Evolutionary conservation across 2,113 vertebrate genomes (phyloP).

Genomic region (Hyperopisus bebe): DNA sequence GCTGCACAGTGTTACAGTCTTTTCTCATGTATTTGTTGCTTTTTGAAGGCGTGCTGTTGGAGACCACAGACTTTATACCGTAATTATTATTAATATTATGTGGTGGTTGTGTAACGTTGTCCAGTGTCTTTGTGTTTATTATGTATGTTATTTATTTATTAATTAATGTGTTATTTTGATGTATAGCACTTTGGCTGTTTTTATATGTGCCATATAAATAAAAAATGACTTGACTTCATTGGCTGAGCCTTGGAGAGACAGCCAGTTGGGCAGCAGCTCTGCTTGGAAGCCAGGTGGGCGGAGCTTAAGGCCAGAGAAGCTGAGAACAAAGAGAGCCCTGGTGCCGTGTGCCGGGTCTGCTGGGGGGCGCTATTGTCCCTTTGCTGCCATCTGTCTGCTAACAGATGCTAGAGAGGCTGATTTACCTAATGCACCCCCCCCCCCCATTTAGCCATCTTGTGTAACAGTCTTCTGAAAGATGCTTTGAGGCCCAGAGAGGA

Average conservation of each 20-base stretch:
- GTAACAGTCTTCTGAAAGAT: neutral
- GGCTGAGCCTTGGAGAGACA: neutral
- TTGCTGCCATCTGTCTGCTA: constrained; percentile 11
- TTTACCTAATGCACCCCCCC: neutral
- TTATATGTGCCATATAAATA: neutral
- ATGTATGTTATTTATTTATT: neutral
- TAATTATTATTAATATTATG: neutral
- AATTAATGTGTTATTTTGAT: neutral
- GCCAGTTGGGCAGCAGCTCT: neutral
- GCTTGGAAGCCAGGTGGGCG: neutral
- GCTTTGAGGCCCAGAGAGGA: neutral
- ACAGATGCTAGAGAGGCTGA: neutral
- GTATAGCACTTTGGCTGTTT: neutral
- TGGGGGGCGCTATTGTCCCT: neutral
- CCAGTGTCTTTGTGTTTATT: neutral
- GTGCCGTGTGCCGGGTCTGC: neutral
- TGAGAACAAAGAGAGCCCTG: constrained; percentile 6
- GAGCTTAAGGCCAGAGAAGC: neutral
- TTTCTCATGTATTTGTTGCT: neutral
- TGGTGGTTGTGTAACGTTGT: neutral
- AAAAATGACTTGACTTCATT: neutral
- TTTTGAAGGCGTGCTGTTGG: neutral
- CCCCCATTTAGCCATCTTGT: neutral
- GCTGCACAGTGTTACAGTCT: neutral
- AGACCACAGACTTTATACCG: neutral